Percentiles rank a stretch among this genome's conserved stretches.
phyloP scores from a whole-genome alignment of 2,113 vertebrate genomes.

The Petroica traversi region DNA sequence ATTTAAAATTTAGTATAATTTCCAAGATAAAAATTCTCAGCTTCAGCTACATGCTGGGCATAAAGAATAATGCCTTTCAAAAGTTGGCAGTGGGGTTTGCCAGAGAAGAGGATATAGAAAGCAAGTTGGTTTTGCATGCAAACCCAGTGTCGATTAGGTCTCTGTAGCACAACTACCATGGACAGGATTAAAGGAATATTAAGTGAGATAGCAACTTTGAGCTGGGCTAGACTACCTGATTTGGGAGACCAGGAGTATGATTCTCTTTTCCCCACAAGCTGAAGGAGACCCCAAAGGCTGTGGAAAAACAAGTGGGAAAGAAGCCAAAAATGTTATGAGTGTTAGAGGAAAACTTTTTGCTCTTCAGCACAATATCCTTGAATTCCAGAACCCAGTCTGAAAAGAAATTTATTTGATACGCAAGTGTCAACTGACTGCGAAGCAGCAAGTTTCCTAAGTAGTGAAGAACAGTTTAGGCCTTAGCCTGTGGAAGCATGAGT shows the following conservation, averaged over 20 bases:
- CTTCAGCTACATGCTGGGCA: not conserved
- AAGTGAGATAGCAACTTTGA: not conserved
- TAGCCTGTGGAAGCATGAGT: not conserved
- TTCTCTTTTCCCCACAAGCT: not conserved
- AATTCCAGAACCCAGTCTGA: not conserved
- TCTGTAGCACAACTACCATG: not conserved
- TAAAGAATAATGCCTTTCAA: not conserved
- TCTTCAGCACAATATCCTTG: not conserved
- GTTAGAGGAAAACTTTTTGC: not conserved
- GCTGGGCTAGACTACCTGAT: not conserved
- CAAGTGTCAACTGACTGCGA: not conserved
- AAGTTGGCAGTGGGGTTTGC: not conserved
- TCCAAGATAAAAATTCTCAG: not conserved
- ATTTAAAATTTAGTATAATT: not conserved
- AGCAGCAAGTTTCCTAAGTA: not conserved
- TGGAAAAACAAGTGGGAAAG: not conserved
- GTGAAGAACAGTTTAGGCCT: not conserved
- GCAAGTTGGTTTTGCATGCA: not conserved
- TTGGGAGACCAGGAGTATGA: not conserved
- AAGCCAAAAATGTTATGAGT: not conserved
- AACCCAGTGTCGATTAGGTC: not conserved
- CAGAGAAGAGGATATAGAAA: not conserved
- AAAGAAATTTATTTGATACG: not conserved
- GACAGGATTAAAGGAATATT: not conserved
- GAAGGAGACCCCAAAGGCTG: not conserved